Base-by-base conservation (phyloP, 2,113 vertebrate genomes). In the Tachysurus vachellii region DNA sequence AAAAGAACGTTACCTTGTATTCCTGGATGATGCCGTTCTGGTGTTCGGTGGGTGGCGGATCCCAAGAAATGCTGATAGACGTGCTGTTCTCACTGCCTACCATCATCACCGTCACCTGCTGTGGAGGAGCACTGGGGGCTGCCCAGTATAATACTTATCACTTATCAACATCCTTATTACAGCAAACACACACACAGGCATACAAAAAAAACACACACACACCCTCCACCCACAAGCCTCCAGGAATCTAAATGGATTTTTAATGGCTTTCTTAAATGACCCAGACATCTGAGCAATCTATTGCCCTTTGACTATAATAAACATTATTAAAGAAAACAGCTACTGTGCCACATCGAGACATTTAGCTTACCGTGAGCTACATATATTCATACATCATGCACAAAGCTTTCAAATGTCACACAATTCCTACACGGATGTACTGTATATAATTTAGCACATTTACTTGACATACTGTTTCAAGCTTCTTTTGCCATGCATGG, bases 1-100 rank as follows among this genome's bases (percentile, higher is more conserved):
- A 79, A 76, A 76, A 14, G 12, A 42, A 3, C 36, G 89, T 13
- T 91, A 99, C 98, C 98, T 98, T 99, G 91, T 99, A 99, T 90
- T 99, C 98, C 91, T 99, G 98, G 92, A 99, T 98, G 89, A 99
- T 96, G 93, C 98, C 98, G 50, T 99, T 99, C 93, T 99, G 98
- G 92, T 99, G 97, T 92, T 99, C 98, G 3, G 95, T 93, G 56
- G 97, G 97, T 70, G 98, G 98, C 21, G 98, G 98, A 88, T 99
- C 98, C 98, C 98, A 99, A 87, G 98, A 99, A 93, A 99, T 96
- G 94, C 98, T 99, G 88, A 99, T 99, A 85, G 98, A 99, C 23
- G 98, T 99, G 93, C 97, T 99, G 92, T 99, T 99, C 94, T 98
- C 97, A 91, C 93, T 99, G 91, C 97, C 98, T 75, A 99, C 97